A percentile compares a stretch with the other conserved stretches of the same genome.
Evolutionary conservation across 2,888 invertebrate genomes (phyloP).

Genomic region (Amiota communis): DNA sequence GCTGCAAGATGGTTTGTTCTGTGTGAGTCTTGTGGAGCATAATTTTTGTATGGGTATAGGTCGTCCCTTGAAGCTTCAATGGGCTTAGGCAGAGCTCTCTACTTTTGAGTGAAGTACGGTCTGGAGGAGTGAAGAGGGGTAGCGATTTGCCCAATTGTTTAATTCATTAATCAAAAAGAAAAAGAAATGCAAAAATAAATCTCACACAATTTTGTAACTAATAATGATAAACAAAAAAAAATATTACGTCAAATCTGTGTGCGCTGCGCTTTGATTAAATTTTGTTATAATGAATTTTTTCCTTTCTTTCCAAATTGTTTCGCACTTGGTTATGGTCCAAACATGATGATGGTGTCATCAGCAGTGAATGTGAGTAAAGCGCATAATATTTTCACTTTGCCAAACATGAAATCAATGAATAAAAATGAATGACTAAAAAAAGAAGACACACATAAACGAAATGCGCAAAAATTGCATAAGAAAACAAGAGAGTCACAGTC

Average conservation of each 20-base stretch:
- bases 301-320: no score
- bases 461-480: no score
- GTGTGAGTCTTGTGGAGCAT: slow-evolving; percentile 57
- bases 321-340: background rate
- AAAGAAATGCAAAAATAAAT: background rate
- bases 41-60: slow-evolving; percentile 71
- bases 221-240: no score
- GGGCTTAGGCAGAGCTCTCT: slow-evolving; percentile 51
- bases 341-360: background rate
- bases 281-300: no score
- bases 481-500: no score
- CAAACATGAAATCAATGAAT: background rate
- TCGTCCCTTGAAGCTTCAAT: slow-evolving; percentile 59
- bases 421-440: background rate
- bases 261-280: no score
- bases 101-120: slow-evolving; percentile 61
- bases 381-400: no score
- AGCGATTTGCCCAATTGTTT: slow-evolving; percentile 66
- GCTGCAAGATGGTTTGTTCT: background rate
- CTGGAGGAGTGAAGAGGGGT: slow-evolving; percentile 51
- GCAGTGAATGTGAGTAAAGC: background rate
- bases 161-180: background rate
- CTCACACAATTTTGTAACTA: no score
- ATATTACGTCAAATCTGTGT: no score
- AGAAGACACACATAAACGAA: background rate